phyloP scores from a whole-genome alignment of 1,140 invertebrate species.

The Procambarus clarkii region DNA sequence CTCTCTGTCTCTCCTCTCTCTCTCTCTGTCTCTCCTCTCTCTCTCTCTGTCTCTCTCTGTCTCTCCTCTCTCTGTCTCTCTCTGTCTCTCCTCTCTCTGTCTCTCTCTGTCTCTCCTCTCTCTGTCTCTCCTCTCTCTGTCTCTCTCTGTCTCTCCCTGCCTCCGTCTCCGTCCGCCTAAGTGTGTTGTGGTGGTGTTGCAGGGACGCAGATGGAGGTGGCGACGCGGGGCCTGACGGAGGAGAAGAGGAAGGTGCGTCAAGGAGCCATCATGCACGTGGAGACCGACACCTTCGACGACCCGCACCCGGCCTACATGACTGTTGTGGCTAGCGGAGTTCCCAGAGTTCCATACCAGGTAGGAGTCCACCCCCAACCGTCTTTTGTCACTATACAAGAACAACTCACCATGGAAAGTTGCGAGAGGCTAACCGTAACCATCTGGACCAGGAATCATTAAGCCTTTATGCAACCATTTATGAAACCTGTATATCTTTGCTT shows the following conservation, averaged over 20 bases:
- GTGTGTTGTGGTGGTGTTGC: not conserved
- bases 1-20: not conserved
- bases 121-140: too few species aligned
- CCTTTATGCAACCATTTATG: too few species aligned
- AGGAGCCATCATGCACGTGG: slow-evolving; percentile 37
- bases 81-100: not conserved
- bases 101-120: not conserved
- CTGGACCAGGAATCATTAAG: too few species aligned
- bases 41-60: not conserved
- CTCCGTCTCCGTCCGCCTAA: too few species aligned
- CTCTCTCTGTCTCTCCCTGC: too few species aligned
- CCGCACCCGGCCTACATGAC: slow-evolving; percentile 49
- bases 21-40: not conserved
- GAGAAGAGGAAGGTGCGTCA: slow-evolving; percentile 40
- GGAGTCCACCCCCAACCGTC: too few species aligned
- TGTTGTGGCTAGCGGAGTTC: slow-evolving; percentile 39
- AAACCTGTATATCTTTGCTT: too few species aligned
- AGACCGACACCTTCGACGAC: not conserved
- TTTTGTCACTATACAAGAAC: too few species aligned
- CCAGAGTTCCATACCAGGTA: slow-evolving; percentile 51
- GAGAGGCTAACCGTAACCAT: too few species aligned
- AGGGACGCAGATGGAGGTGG: slow-evolving; percentile 43
- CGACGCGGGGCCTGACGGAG: slow-evolving; percentile 25
- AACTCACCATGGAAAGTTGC: too few species aligned
- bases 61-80: not conserved